These are phyloP conservation scores for Papilio machaon DNA, from an alignment of 1,140 invertebrate genomes.

Conservation along the genomic window DNA sequence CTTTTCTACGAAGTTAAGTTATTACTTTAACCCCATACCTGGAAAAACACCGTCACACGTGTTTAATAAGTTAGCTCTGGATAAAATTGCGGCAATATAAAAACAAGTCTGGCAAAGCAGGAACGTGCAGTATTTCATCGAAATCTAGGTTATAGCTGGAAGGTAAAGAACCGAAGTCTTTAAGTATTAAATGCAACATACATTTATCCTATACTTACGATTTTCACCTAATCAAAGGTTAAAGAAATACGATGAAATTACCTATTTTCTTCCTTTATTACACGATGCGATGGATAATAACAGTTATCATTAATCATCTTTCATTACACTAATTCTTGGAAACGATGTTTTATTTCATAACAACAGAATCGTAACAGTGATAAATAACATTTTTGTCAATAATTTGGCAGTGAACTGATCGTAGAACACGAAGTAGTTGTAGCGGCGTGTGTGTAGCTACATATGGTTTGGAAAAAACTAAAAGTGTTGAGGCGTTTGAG, in stretches of 20 bases:
- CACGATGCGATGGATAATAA: background rate
- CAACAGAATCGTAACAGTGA: background rate
- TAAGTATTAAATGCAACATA: conserved; percentile 24
- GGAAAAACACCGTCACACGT: conserved; percentile 25
- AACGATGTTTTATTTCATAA: background rate
- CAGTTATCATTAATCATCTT: background rate
- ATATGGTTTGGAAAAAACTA: too few species aligned
- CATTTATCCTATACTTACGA: background rate
- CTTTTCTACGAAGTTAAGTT: conserved; percentile 9
- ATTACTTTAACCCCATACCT: conserved; percentile 29
- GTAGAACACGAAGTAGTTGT: too few species aligned
- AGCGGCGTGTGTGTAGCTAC: too few species aligned
- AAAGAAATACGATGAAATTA: background rate
- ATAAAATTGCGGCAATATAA: conserved; percentile 33
- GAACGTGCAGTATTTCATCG: conserved; percentile 8
- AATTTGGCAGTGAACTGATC: background rate
- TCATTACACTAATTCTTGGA: background rate
- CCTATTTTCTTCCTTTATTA: background rate
- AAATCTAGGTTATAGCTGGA: conserved; percentile 21
- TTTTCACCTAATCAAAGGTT: background rate
- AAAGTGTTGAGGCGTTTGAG: too few species aligned
- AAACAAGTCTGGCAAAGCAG: background rate
- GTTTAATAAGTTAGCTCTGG: conserved; percentile 32
- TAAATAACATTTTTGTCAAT: background rate
- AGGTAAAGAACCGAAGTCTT: conserved; percentile 23